Evolutionary conservation across 1,140 invertebrate species (phyloP).

Genomic region (Macrobrachium nipponense): DNA sequence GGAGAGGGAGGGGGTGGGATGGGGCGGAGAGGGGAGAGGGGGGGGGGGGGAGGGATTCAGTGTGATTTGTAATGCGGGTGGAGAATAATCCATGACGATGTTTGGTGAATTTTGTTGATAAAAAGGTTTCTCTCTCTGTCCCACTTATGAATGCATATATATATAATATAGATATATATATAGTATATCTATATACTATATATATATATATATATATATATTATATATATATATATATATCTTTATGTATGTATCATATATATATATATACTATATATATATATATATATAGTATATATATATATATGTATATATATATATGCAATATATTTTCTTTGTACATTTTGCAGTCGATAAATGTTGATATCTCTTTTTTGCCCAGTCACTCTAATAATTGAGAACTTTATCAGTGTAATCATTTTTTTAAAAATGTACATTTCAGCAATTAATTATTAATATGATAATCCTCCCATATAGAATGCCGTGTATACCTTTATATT

Average conservation of each 20-base stretch:
- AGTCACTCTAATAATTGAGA: too few species aligned
- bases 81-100: neutral
- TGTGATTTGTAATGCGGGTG: neutral
- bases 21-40: neutral
- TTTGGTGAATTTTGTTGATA: too few species aligned
- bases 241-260: constrained; percentile 41
- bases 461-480: too few species aligned
- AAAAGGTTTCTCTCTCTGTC: too few species aligned
- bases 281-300: constrained; percentile 26
- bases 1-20: constrained; percentile 2
- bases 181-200: constrained; percentile 14
- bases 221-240: constrained; percentile 31
- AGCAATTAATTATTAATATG: too few species aligned
- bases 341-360: neutral
- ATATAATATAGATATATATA: neutral
- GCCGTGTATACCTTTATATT: too few species aligned
- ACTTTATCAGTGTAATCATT: too few species aligned
- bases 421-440: too few species aligned
- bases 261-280: constrained; percentile 42
- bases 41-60: neutral
- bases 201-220: constrained; percentile 34
- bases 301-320: neutral
- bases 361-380: neutral
- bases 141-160: too few species aligned
- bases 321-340: too few species aligned